These are phyloP conservation scores for Malthinus seriepunctatus DNA, from an alignment of 2,888 invertebrate genomes.

Conservation along the genomic window DNA sequence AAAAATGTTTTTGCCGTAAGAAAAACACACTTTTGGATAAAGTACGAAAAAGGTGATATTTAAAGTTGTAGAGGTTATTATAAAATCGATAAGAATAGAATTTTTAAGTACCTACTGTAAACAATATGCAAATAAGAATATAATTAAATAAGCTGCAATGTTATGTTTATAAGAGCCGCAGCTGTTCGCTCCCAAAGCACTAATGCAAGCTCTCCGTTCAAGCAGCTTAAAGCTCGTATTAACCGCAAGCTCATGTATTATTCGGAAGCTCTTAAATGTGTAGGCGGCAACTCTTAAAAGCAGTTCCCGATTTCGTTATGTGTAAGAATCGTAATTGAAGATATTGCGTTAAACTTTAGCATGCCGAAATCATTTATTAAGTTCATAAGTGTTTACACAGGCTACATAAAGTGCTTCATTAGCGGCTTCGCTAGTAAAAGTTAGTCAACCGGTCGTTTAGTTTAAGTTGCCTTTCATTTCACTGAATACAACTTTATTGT, in stretches of 20 bases:
- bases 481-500: slow-evolving; percentile 23
- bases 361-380: slow-evolving; percentile 29
- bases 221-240: slow-evolving; percentile 51
- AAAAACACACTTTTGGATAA: too few species aligned
- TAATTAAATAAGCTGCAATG: slow-evolving; percentile 31
- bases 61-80: neutral
- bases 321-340: slow-evolving; percentile 48
- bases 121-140: slow-evolving; percentile 31
- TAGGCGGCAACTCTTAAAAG: slow-evolving; percentile 48
- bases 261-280: slow-evolving; percentile 50
- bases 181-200: slow-evolving; percentile 33
- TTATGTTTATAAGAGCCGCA: slow-evolving; percentile 33
- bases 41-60: too few species aligned
- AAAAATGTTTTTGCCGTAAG: too few species aligned
- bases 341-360: slow-evolving; percentile 29
- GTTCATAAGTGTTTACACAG: slow-evolving; percentile 24
- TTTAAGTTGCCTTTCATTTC: slow-evolving; percentile 22
- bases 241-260: slow-evolving; percentile 52
- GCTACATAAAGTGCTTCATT: slow-evolving; percentile 26
- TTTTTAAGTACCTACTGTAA: slow-evolving; percentile 18
- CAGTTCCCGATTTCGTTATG: slow-evolving; percentile 47
- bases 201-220: slow-evolving; percentile 40
- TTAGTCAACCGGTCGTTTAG: slow-evolving; percentile 12
- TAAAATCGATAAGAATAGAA: neutral
- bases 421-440: slow-evolving; percentile 20